These are phyloP conservation scores for Yponomeuta cagnagella DNA, from an alignment of 2,888 invertebrate species.

Conservation along the genomic window DNA sequence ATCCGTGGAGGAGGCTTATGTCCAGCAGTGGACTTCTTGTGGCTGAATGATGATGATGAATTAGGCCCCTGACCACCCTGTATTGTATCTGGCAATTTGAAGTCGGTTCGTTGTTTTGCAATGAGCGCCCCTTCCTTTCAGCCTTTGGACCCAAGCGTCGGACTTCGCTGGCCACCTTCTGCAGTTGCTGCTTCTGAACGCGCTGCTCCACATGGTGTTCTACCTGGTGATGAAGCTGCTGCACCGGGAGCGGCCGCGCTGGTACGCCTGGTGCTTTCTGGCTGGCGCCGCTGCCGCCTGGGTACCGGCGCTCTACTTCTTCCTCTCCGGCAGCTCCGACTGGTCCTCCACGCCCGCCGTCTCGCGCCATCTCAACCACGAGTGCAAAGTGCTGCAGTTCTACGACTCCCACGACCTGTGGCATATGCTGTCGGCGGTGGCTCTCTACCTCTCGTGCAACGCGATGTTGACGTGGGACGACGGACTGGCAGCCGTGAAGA, in stretches of 20 bases:
- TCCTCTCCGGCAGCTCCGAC: slow-evolving; percentile 36
- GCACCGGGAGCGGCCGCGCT: slow-evolving; percentile 78
- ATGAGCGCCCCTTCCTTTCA: slow-evolving; percentile 21
- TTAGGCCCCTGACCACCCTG: too few relatives aligned
- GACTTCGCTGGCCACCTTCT: slow-evolving; percentile 90
- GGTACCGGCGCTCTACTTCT: slow-evolving; percentile 79
- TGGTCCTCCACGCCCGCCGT: slow-evolving; percentile 80
- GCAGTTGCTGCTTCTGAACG: slow-evolving; percentile 87
- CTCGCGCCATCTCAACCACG: slow-evolving; percentile 76
- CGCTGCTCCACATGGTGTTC: slow-evolving; percentile 86
- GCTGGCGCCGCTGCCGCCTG: slow-evolving; percentile 79
- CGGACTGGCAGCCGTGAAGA: slow-evolving; percentile 82
- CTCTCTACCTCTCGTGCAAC: slow-evolving; percentile 90
- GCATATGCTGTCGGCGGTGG: slow-evolving; percentile 89
- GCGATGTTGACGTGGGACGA: slow-evolving; percentile 89
- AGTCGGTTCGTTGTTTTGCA: too few relatives aligned
- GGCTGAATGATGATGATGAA: too few relatives aligned
- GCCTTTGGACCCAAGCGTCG: slow-evolving; percentile 73
- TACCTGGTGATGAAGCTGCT: slow-evolving; percentile 91
- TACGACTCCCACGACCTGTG: slow-evolving; percentile 93
- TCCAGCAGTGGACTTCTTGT: too few relatives aligned
- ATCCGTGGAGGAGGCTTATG: too few relatives aligned
- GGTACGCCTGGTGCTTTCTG: slow-evolving; percentile 80
- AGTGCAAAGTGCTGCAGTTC: slow-evolving; percentile 74
- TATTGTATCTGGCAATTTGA: too few relatives aligned